Evolutionary conservation across 2,113 vertebrate species (phyloP).

Genomic region (Centropus bengalensis): DNA sequence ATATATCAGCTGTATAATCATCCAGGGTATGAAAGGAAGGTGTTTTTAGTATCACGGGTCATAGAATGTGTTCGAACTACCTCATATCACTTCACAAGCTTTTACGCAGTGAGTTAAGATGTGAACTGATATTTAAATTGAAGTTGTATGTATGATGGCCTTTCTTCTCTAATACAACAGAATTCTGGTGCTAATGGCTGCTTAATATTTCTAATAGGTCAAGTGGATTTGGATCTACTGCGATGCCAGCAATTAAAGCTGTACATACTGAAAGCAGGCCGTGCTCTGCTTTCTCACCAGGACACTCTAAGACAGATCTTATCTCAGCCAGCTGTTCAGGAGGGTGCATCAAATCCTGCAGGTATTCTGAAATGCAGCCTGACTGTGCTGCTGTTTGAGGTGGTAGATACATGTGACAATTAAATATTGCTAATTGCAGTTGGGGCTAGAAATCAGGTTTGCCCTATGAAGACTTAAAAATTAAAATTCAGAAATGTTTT

Average conservation of each 20-base stretch:
- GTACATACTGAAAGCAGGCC: slow-evolving; percentile 93
- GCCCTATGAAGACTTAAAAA: background rate
- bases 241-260: slow-evolving; percentile 93
- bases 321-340: slow-evolving; percentile 90
- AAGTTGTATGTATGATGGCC: background rate
- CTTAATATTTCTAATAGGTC: slow-evolving; percentile 75
- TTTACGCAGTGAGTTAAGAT: background rate
- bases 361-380: slow-evolving; percentile 72
- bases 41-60: background rate
- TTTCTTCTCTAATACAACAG: background rate
- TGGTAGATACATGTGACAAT: background rate
- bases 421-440: background rate
- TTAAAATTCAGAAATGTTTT: background rate
- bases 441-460: background rate
- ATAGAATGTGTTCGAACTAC: background rate
- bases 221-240: slow-evolving; percentile 92
- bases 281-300: slow-evolving; percentile 93
- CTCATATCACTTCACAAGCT: background rate
- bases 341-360: slow-evolving; percentile 75
- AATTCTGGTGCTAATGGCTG: background rate
- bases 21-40: background rate
- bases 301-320: slow-evolving; percentile 95
- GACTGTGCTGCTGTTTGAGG: background rate
- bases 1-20: background rate
- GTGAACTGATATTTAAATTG: background rate